Base-by-base conservation (phyloP, 2,888 invertebrate species). In the Clitarchus hookeri region DNA sequence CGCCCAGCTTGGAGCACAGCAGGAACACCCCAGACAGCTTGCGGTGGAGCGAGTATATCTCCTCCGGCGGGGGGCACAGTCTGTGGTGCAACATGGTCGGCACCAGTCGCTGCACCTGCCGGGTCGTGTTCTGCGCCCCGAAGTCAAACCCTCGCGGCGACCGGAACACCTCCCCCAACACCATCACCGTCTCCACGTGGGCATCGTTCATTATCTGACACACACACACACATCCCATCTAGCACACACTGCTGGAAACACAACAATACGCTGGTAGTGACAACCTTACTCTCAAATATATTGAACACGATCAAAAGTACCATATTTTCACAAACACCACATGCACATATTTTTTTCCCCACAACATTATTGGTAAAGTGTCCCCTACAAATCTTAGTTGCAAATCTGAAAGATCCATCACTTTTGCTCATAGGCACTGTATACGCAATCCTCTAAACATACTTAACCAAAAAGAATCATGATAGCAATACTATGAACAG, bases 41-140 rank as follows among this genome's bases (percentile, higher is more conserved):
- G 87, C 99, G 94, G 91, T 99, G 99, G 27, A 99, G 93, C 0
- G 99, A 99, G 92, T 99, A 99, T 89, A 98, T 97, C 92, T 99
- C 99, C 91, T 99, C 99, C 0, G 99, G 99, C 0, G 99, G 99
- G 1, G 99, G 98, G 87, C 98, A 98, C 2, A 99, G 93, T 36
- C 99, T 93, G 90, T 99, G 98, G 83, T 95, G 95, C 85, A 99
- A 93, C 94, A 99, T 98, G 0, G 98, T 97, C 0, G 99, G 99
- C 1, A 99, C 96, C 27, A 97, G 92, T 8, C 95, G 93, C 88
- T 98, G 97, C 87, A 99, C 96, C 84, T 94, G 91, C n/a, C 94
- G 92, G 4, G 96, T 96, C 0, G 97, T 97, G 89, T 95, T 93
- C 91, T 99, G 99, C 13, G 94, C 93, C 0, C 97, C 97, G 91